Conservation (phyloP, 2,113 vertebrate species). For the Dicaeum eximium region DNA sequence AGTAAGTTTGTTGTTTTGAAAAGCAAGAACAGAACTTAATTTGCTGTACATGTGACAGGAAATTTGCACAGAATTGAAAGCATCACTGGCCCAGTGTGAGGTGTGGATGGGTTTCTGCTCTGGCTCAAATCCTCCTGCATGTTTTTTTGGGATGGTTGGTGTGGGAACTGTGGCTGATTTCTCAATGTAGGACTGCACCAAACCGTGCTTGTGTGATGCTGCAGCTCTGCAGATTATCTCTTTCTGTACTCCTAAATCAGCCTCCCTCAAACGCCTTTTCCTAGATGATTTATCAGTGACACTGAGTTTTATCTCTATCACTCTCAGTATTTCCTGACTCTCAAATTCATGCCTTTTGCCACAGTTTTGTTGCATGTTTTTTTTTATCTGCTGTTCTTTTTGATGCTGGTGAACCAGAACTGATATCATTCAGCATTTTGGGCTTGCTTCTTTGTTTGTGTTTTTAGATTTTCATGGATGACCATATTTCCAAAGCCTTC, state of each 20-base stretch:
- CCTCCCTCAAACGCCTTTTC: not conserved
- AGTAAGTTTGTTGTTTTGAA: not conserved
- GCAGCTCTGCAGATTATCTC: not conserved
- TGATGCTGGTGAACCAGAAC: not conserved
- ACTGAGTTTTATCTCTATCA: not conserved
- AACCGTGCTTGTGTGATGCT: not conserved
- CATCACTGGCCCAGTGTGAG: too few species aligned
- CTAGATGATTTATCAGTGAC: not conserved
- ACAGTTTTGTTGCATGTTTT: not conserved
- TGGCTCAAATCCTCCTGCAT: fast-evolving
- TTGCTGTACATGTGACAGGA: not conserved
- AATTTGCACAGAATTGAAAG: not conserved
- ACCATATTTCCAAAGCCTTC: not conserved
- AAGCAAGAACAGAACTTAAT: not conserved
- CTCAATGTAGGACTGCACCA: not conserved
- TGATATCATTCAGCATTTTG: not conserved
- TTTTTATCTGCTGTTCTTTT: not conserved
- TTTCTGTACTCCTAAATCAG: not conserved
- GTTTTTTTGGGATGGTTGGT: not conserved
- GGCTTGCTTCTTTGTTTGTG: not conserved
- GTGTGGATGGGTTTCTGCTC: not conserved
- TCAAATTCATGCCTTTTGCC: not conserved
- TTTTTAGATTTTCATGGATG: not conserved
- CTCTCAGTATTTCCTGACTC: not conserved
- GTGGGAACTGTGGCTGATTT: fast-evolving